Evolutionary conservation across 2,113 vertebrate species (phyloP), one percentile per base, ranked within the genome.

Genomic region (Lethenteron reissneri): DNA sequence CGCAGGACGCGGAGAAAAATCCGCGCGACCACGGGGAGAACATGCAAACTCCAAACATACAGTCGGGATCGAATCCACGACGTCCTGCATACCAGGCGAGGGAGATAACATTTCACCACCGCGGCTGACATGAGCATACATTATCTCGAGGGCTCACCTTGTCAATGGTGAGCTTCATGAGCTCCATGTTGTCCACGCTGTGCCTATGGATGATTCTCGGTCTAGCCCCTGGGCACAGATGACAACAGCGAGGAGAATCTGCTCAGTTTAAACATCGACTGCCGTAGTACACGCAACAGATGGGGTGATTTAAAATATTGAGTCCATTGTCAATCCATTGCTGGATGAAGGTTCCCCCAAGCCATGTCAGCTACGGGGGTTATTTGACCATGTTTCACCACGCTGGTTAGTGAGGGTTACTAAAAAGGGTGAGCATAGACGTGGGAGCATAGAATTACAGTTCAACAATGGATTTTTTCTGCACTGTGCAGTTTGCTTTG

Each of bases 141-240:
- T 12, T n/a, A 19, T 56, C 13, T 19, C 13, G 69, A 11, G 4
- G 9, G 56, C 56, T 25, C 72, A 92, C 85, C 84, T 95, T 95
- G 81, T 97, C 94, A 72, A 92, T 90, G 2, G 90, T 92, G 76
- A 97, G 79, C 75, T 90, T 92, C 86, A 97, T 84, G 73, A 97
- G 85, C 75, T 97, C 89, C 81, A 97, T 84, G 77, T 97, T 97
- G 80, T 97, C 94, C 94, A 97, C 97, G 75, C 92, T 97, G 80
- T 85, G 86, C 57, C 91, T 83, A 71, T 87, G 85, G 79, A 84
- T 85, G 74, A 80, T 78, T 74, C 88, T 84, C 1, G 85, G 81
- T 74, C 82, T 83, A 10, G 84, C 81, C 79, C 87, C 92, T 97
- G 75, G 57, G 74, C 73, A 11, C 72, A 76, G 73, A 75, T 75